Evolutionary conservation across 2,113 vertebrate genomes (phyloP), one percentile per base, ranked within the genome.

Genomic region (Otus sunia): DNA sequence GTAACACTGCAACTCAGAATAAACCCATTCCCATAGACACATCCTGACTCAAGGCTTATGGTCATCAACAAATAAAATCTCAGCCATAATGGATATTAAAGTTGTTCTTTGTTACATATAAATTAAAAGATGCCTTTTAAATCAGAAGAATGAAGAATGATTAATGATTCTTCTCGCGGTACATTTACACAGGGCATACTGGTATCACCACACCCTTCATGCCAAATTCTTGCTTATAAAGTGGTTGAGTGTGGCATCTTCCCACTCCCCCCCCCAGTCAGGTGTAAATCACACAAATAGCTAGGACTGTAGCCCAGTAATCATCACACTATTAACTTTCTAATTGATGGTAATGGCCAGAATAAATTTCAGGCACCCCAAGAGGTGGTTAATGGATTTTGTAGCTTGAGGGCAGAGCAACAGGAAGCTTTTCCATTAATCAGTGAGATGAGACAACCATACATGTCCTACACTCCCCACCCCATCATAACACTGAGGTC

Each of bases 331-430:
- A 96, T 97, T 96, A 95, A 94, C 90, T 94, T 96, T 92, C 86
- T 96, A 97, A 96, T 94, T 93, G 91, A 96, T 95, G 81, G 67
- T 97, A 96, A 97, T 93, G 88, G 82, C 66, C 91, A 96, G 86
- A 97, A 95, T 96, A 97, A 97, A 95, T 97, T 96, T 94, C 78
- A 92, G 91, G 74, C 88, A 91, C 89, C 94, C 88, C 93, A 92
- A 90, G 69, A 86, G 66, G 93, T 91, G 68, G 90, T 87, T 97
- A 97, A 97, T 96, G 93, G 85, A 87, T 96, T 97, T 93, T 96
- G 58, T 59, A 95, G 92, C 77, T 88, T 39, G 62, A 93, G 84
- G 96, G 92, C 72, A 96, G 45, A 96, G 67, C 88, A 92, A 80
- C 90, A 90, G 91, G 93, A 96, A 88, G 72, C 58, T 87, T 89